Conservation (phyloP, 2,113 vertebrate species). For the Isurus oxyrinchus region DNA sequence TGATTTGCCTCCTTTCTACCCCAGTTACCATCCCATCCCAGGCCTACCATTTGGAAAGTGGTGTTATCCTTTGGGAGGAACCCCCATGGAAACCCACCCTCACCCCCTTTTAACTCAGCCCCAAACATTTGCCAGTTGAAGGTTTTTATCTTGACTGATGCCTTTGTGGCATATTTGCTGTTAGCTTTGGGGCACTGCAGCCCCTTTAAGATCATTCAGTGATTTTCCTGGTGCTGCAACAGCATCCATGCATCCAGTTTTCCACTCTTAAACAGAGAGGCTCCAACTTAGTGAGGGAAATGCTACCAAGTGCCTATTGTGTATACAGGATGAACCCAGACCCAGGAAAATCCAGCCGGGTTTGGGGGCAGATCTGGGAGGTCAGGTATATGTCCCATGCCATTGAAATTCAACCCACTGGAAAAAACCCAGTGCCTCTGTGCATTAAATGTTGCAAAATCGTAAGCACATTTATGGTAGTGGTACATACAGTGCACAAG, state of each 20-base stretch:
- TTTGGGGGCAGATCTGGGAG: not conserved
- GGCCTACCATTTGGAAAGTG: not conserved
- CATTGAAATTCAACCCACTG: not conserved
- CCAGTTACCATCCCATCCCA: not conserved
- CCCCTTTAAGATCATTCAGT: not conserved
- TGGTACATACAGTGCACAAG: not conserved
- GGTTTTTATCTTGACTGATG: not conserved
- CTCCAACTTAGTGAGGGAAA: not conserved
- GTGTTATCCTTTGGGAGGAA: not conserved
- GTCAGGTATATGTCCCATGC: not conserved
- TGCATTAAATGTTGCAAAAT: not conserved
- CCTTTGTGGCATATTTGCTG: not conserved
- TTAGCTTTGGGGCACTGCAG: not conserved
- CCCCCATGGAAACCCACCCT: not conserved
- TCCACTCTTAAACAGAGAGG: too few species aligned
- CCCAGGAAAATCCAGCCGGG: not conserved
- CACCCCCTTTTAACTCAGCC: not conserved
- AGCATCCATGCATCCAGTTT: not conserved
- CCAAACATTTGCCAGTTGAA: not conserved
- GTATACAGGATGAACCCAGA: not conserved
- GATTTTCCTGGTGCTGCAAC: not conserved
- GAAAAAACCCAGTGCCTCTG: not conserved
- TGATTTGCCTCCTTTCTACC: not conserved
- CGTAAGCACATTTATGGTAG: not conserved
- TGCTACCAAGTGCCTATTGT: not conserved